phyloP scores from a whole-genome alignment of 2,888 invertebrate species.

The Netelia inedita region DNA sequence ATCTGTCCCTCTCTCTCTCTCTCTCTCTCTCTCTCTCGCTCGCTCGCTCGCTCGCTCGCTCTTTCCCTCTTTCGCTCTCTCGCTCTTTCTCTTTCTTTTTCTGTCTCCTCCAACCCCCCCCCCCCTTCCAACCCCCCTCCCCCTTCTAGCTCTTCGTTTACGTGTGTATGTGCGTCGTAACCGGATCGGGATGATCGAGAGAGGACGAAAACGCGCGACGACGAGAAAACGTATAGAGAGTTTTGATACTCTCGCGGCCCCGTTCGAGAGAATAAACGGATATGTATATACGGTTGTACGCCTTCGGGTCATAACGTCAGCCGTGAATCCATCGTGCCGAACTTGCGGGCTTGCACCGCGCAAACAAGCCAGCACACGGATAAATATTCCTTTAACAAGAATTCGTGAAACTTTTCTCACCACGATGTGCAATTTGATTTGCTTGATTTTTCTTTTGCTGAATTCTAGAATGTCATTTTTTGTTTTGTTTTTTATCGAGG shows the following conservation, averaged over 20 bases:
- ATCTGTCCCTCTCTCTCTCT: slow-evolving; percentile 49
- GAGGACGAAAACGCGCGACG: slow-evolving; percentile 34
- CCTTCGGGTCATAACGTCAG: slow-evolving; percentile 38
- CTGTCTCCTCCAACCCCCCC: no score
- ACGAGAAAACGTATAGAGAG: slow-evolving; percentile 41
- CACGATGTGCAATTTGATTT: not conserved
- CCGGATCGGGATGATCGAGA: slow-evolving; percentile 58
- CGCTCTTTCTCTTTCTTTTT: no score
- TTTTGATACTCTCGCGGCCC: slow-evolving; percentile 18
- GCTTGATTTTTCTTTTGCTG: no score
- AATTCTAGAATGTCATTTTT: not conserved
- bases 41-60: not conserved
- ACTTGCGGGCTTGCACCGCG: not conserved
- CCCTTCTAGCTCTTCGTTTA: no score
- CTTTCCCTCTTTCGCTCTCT: no score
- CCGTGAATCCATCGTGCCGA: slow-evolving; percentile 10
- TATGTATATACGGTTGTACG: slow-evolving; percentile 34
- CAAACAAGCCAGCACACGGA: not conserved
- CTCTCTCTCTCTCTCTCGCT: not conserved
- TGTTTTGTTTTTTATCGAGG: not conserved
- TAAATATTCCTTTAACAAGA: slow-evolving; percentile 30
- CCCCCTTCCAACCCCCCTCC: no score
- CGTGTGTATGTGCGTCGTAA: slow-evolving; percentile 42
- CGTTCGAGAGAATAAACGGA: not conserved
- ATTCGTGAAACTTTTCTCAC: slow-evolving; percentile 16